These are phyloP conservation scores for Phycodurus eques DNA, from an alignment of 2,113 vertebrate genomes.

Conservation along the genomic window DNA sequence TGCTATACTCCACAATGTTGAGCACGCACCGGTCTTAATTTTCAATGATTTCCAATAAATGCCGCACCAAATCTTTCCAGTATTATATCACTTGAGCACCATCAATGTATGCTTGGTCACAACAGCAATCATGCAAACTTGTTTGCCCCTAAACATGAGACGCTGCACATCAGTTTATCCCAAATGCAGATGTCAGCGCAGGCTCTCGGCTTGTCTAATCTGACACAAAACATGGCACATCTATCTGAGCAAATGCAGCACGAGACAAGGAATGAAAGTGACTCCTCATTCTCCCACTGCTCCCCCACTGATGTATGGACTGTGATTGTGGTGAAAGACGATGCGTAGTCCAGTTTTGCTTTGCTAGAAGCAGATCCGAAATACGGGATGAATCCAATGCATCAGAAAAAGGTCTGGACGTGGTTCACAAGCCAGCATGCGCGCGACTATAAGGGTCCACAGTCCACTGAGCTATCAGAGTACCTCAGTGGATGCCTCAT, in stretches of 20 bases:
- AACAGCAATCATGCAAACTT: constrained; percentile 24
- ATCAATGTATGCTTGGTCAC: constrained; percentile 23
- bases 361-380: not conserved
- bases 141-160: constrained; percentile 18
- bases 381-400: not conserved
- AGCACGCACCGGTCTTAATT: constrained; percentile 3
- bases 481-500: constrained; percentile 5
- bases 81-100: not conserved
- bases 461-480: not conserved
- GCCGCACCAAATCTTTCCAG: not conserved
- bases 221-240: constrained; percentile 81
- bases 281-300: constrained; percentile 5
- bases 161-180: constrained; percentile 45
- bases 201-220: constrained; percentile 81
- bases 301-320: constrained; percentile 8
- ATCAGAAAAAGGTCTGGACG: constrained; percentile 7
- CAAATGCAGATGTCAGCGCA: constrained; percentile 81
- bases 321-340: constrained; percentile 17
- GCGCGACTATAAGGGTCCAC: not conserved
- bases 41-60: not conserved
- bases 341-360: not conserved
- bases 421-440: not conserved
- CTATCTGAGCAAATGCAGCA: constrained; percentile 69
- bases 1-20: constrained; percentile 9
- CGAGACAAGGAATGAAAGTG: constrained; percentile 35